Conservation (phyloP, 2,797 vertebrate genomes). For the Schizopygopsis pylzovi region DNA sequence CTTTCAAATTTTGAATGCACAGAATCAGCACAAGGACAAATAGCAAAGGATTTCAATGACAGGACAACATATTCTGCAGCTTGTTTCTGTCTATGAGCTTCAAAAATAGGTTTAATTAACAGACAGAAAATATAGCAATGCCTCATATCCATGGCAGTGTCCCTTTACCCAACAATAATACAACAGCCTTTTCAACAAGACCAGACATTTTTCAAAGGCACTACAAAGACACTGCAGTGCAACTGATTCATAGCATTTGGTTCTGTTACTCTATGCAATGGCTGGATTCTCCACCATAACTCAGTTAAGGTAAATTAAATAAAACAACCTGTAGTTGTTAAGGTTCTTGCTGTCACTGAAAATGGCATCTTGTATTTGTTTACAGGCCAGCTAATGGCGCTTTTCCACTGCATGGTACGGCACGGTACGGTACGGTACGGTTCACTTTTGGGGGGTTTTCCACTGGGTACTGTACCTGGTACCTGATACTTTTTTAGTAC, state of each 20-base stretch:
- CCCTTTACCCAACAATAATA: conserved; percentile 63
- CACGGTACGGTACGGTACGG: too few species aligned
- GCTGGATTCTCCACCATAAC: not conserved
- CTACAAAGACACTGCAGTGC: not conserved
- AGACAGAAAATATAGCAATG: conserved; percentile 52
- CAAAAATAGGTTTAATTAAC: conserved; percentile 65
- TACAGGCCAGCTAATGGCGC: conserved; percentile 67
- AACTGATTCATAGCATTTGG: not conserved
- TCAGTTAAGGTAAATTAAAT: not conserved
- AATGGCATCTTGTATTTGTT: not conserved
- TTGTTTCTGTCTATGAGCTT: conserved; percentile 21
- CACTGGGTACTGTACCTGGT: too few species aligned
- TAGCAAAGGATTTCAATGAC: conserved; percentile 68
- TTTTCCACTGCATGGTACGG: too few species aligned
- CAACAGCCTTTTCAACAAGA: conserved; percentile 47
- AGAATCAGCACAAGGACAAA: conserved; percentile 59
- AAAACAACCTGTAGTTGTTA: not conserved
- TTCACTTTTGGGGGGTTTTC: too few species aligned
- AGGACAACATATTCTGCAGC: conserved; percentile 32
- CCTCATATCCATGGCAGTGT: conserved; percentile 73
- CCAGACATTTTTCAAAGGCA: not conserved
- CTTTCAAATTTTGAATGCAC: conserved; percentile 14
- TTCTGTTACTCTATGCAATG: not conserved
- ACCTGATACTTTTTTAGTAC: too few species aligned
- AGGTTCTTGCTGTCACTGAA: not conserved